Percentiles rank a stretch among this genome's conserved stretches.
These are phyloP conservation scores for Oxystoma pomonae DNA, from an alignment of 2,888 invertebrate species.

Conservation along the genomic window DNA sequence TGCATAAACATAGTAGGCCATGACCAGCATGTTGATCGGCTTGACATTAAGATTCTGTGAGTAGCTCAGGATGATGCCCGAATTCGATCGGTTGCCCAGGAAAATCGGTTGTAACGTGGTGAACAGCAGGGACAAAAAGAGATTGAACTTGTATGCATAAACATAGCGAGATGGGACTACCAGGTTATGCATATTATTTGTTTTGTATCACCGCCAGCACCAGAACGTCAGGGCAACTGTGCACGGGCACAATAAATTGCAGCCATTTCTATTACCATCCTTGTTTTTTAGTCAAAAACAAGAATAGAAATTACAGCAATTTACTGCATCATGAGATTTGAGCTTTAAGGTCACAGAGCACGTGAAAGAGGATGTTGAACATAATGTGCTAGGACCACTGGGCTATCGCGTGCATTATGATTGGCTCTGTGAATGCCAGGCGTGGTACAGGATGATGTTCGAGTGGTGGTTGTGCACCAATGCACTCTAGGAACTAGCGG, in stretches of 20 bases:
- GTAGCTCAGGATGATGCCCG: slow-evolving; percentile 91
- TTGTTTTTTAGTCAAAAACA: no score
- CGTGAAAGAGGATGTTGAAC: no score
- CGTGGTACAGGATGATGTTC: slow-evolving; percentile 91
- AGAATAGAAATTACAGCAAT: no score
- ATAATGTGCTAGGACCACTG: no score
- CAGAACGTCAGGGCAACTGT: slow-evolving; percentile 92
- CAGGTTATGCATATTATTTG: slow-evolving; percentile 72
- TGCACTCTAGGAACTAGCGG: slow-evolving; percentile 89
- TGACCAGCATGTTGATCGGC: slow-evolving; percentile 88
- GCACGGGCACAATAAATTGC: slow-evolving; percentile 81
- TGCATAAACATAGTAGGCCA: no score
- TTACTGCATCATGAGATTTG: no score
- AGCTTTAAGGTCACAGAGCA: no score
- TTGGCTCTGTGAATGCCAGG: slow-evolving; percentile 85
- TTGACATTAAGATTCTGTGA: slow-evolving; percentile 71
- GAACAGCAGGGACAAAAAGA: no score
- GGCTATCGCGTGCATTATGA: slow-evolving; percentile 95
- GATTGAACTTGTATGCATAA: no score
- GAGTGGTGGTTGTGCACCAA: slow-evolving; percentile 95
- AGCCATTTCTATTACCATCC: no score
- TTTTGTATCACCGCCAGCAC: slow-evolving; percentile 86
- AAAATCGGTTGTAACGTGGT: slow-evolving; percentile 88
- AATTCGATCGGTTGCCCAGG: slow-evolving; percentile 92
- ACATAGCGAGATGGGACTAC: slow-evolving; percentile 76